Evolutionary conservation across 1,140 invertebrate species (phyloP).

Genomic region (Panonychus citri): DNA sequence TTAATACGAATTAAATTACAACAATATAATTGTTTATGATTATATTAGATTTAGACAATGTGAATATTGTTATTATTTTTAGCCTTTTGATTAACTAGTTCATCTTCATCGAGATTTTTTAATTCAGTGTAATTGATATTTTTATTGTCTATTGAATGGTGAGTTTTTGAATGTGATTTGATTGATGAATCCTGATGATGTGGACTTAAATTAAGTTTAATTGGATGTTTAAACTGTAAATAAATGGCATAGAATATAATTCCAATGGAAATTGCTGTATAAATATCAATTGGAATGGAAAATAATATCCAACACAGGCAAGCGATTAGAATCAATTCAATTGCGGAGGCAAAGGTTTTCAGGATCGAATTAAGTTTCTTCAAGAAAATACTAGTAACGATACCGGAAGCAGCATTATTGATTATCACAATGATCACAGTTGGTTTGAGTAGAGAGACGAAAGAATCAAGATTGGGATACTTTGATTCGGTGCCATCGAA

Average conservation of each 20-base stretch:
- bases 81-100: too few species aligned
- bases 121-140: not conserved
- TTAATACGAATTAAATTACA: too few species aligned
- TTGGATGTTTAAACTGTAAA: constrained; percentile 72
- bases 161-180: not conserved
- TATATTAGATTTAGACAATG: too few species aligned
- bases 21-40: too few species aligned
- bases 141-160: not conserved
- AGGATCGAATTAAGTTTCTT: constrained; percentile 81
- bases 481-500: not conserved
- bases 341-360: constrained; percentile 82
- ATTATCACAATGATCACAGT: constrained; percentile 56
- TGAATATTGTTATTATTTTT: too few species aligned
- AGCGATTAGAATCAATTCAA: constrained; percentile 76
- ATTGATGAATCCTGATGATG: not conserved
- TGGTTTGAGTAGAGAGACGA: constrained; percentile 32
- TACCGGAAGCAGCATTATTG: constrained; percentile 72
- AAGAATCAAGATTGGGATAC: not conserved
- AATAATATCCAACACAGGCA: constrained; percentile 70
- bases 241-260: constrained; percentile 59
- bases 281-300: constrained; percentile 54
- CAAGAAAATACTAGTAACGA: constrained; percentile 79
- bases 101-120: not conserved
- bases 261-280: constrained; percentile 53
- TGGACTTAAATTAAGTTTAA: constrained; percentile 21